Conservation (phyloP, 1,140 invertebrate genomes). For the Colletes latitarsis region DNA sequence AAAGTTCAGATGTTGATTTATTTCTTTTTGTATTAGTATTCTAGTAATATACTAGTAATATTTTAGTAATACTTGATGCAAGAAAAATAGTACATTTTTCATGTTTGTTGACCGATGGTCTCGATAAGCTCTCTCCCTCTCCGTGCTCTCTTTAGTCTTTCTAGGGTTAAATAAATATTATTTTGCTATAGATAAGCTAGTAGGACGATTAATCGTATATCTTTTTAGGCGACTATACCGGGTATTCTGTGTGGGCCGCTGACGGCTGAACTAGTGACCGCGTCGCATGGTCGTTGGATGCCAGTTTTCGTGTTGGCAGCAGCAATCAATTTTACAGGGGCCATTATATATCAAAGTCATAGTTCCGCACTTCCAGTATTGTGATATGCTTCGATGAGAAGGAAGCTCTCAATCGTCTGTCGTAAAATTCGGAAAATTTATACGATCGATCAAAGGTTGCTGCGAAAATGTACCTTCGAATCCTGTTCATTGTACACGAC, state of each 20-base stretch:
- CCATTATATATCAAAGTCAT: slow-evolving; percentile 89
- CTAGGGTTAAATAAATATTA: background rate
- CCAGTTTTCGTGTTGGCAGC: slow-evolving; percentile 89
- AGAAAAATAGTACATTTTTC: too few species aligned
- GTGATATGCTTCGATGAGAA: slow-evolving; percentile 69
- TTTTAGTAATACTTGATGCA: too few species aligned
- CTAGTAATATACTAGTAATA: too few species aligned
- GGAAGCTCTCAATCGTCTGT: slow-evolving; percentile 1
- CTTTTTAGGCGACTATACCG: slow-evolving; percentile 87
- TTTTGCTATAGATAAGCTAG: background rate
- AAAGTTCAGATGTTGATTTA: too few species aligned
- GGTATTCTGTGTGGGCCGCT: slow-evolving; percentile 90
- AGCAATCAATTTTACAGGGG: slow-evolving; percentile 88
- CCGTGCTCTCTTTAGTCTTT: too few species aligned
- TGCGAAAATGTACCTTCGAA: slow-evolving; percentile 5
- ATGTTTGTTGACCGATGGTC: too few species aligned
- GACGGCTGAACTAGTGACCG: slow-evolving; percentile 88
- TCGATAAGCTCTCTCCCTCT: too few species aligned
- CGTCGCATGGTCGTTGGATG: slow-evolving; percentile 88
- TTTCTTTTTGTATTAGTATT: too few species aligned
- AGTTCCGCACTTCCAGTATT: slow-evolving; percentile 87
- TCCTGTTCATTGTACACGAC: slow-evolving; percentile 1
- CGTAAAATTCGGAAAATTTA: slow-evolving; percentile 11
- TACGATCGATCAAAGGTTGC: background rate
- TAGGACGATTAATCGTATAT: background rate